Percentiles rank a stretch among this genome's conserved stretches.
Evolutionary conservation across 2,797 vertebrate species (phyloP).

Genomic region (Smutsia temminckii): DNA sequence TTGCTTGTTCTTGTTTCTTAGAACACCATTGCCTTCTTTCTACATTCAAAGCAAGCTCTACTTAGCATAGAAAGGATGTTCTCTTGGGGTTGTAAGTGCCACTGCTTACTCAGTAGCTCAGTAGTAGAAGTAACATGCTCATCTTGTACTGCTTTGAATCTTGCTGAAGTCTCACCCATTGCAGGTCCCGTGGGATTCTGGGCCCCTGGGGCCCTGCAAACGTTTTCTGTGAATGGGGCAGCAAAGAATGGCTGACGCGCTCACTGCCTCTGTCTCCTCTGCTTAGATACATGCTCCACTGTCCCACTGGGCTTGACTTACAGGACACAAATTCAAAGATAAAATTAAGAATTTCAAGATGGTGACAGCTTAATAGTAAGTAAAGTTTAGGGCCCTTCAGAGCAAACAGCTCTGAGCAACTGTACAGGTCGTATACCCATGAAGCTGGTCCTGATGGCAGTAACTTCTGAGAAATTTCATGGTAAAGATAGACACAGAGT

Average conservation of each 20-base stretch:
- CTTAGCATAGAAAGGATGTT: neutral
- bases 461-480: neutral
- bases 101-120: neutral
- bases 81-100: neutral
- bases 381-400: neutral
- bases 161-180: neutral
- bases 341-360: neutral
- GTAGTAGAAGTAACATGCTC: neutral
- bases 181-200: neutral
- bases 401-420: neutral
- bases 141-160: neutral
- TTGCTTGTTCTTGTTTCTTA: neutral
- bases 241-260: neutral
- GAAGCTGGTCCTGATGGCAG: neutral
- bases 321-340: neutral
- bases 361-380: neutral
- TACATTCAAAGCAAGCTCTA: neutral
- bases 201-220: neutral
- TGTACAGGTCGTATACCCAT: fast-evolving
- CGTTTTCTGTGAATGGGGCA: neutral
- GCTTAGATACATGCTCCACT: neutral
- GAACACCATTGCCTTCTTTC: neutral
- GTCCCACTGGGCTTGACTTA: neutral
- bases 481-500: neutral
- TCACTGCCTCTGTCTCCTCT: neutral